Conservation (phyloP, 2,797 vertebrate species). For the Mormyrops boulengeri region DNA sequence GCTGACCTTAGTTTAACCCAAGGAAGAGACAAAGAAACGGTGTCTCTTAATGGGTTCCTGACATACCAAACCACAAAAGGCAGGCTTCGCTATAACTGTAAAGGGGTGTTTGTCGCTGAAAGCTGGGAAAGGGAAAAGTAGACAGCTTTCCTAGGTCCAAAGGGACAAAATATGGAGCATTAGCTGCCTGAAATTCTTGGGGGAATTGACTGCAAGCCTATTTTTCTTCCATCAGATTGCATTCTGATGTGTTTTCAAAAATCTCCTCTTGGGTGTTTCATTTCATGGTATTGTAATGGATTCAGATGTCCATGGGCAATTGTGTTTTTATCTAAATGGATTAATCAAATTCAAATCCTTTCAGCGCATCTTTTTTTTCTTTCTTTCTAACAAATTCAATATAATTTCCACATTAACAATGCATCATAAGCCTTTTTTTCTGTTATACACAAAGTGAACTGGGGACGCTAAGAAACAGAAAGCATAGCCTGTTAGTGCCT, state of each 20-base stretch:
- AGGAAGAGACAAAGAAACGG: background rate
- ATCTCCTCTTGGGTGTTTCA: slow-evolving; percentile 33
- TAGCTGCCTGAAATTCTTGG: slow-evolving; percentile 12
- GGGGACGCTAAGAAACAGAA: background rate
- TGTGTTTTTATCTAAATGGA: slow-evolving; percentile 34
- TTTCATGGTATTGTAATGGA: slow-evolving; percentile 35
- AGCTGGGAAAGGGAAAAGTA: slow-evolving; percentile 12
- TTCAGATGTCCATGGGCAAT: slow-evolving; percentile 36
- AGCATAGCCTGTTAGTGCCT: background rate
- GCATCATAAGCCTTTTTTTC: slow-evolving; percentile 12
- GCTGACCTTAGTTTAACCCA: slow-evolving; percentile 23
- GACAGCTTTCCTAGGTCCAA: slow-evolving; percentile 23
- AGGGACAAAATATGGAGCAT: slow-evolving; percentile 25
- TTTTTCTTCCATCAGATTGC: slow-evolving; percentile 25
- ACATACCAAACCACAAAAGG: slow-evolving; percentile 9
- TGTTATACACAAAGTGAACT: slow-evolving; percentile 12
- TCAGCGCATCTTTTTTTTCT: slow-evolving; percentile 31
- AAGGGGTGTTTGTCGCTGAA: slow-evolving; percentile 11
- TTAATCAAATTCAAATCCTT: slow-evolving; percentile 45
- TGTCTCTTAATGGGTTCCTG: slow-evolving; percentile 8
- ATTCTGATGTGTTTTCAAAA: slow-evolving; percentile 31
- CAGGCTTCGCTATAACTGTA: background rate
- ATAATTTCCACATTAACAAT: slow-evolving; percentile 29
- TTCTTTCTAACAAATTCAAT: slow-evolving; percentile 26
- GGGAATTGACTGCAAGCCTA: slow-evolving; percentile 23